Evolutionary conservation across 2,888 invertebrate genomes (phyloP).

Genomic region (Cantharis lateralis): DNA sequence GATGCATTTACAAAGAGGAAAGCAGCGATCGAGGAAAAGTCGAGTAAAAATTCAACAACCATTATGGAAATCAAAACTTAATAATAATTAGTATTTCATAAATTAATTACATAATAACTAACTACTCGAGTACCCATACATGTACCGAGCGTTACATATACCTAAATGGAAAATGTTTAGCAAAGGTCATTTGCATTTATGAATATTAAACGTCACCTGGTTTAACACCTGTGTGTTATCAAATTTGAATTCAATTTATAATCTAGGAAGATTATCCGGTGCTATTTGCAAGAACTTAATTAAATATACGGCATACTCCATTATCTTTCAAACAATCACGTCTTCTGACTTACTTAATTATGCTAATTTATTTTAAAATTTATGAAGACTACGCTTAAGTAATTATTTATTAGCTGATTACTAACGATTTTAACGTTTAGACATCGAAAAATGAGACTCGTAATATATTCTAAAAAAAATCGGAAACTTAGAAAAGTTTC

Average conservation of each 20-base stretch:
- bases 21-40: neutral
- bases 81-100: neutral
- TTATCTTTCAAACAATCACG: neutral
- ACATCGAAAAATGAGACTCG: neutral
- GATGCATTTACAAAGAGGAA: constrained; percentile 48
- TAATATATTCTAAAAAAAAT: neutral
- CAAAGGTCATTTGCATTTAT: constrained; percentile 32
- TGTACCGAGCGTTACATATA: neutral
- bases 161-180: neutral
- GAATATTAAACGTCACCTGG: constrained; percentile 40
- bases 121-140: neutral
- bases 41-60: neutral
- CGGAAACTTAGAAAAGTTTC: too few species aligned
- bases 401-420: neutral
- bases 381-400: neutral
- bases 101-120: neutral
- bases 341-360: neutral
- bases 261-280: constrained; percentile 20
- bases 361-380: neutral
- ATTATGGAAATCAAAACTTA: neutral
- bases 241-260: constrained; percentile 34
- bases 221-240: constrained; percentile 40
- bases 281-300: constrained; percentile 25
- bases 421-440: neutral
- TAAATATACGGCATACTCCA: constrained; percentile 2